Conservation (phyloP, 2,113 vertebrate genomes). For the Fulmarus glacialis region DNA sequence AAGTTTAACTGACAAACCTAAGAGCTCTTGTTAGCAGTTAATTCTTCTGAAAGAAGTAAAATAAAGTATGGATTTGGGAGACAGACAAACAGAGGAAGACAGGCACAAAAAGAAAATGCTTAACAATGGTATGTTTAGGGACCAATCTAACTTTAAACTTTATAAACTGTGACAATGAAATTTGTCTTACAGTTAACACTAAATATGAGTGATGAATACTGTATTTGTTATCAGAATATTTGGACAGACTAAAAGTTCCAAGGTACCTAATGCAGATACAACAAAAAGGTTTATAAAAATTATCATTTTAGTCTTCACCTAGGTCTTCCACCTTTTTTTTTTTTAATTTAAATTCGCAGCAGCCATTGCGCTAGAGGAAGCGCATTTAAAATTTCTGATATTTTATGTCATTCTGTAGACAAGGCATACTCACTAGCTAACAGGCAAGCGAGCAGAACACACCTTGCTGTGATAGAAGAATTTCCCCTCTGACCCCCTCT, state of each 20-base stretch:
- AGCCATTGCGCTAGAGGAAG: not conserved
- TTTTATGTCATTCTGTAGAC: not conserved
- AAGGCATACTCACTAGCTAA: not conserved
- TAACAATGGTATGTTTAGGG: not conserved
- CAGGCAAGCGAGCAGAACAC: fast-evolving
- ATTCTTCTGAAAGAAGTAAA: conserved; percentile 4
- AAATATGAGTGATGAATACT: not conserved
- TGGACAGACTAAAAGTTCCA: not conserved
- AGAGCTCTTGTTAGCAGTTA: not conserved
- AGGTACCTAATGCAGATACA: not conserved
- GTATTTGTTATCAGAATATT: not conserved
- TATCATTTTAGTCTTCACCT: not conserved
- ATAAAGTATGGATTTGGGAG: not conserved
- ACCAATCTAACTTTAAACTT: not conserved
- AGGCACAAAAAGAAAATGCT: not conserved
- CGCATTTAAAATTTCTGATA: not conserved
- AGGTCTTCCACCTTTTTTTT: not conserved
- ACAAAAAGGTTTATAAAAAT: not conserved
- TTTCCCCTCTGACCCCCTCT: not conserved
- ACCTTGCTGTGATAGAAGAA: not conserved
- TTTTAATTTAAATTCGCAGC: not conserved
- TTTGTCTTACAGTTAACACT: not conserved
- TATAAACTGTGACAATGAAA: not conserved
- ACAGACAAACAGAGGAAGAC: not conserved
- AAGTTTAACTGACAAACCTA: conserved; percentile 21